Evolutionary conservation across 2,797 vertebrate genomes (phyloP), one percentile per base, ranked within the genome.

Genomic region (Aphelocoma californica): DNA sequence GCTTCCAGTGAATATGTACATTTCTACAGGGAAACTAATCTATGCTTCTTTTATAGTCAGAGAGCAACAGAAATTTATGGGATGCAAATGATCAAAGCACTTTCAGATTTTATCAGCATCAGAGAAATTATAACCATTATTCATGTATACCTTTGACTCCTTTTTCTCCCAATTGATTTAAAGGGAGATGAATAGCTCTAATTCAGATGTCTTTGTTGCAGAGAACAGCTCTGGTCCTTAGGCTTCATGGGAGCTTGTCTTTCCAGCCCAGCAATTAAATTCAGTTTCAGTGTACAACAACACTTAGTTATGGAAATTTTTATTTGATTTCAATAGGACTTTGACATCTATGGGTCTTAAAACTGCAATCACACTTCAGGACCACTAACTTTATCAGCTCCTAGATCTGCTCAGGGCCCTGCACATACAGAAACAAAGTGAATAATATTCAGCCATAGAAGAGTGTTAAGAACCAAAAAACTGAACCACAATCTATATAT

Each of bases 181-280:
- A 81, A 88, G 11, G 31, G n/a, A 90, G 36, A 60, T 42, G 18
- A 93, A 90, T 74, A 94, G 45, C 57, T 81, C 48, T 71, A 44
- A 95, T 71, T 64, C 72, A 81, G 45, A 73, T 50, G 53, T 86
- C 72, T 81, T 90, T 48, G 83, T 42, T 64, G 45, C 50, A 91
- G 69, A 62, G 44, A 78, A 51, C 21, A 84, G 20, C 26, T 53
- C 51, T 56, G n/a, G 28, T 96, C 61, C 42, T 90, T 26, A 48
- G 29, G 44, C 45, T 90, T 90, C 69, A 88, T 13, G 40, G 45
- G 25, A 88, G 69, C 65, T 56, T 94, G 69, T 71, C 34, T 78
- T 88, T 88, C 80, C 69, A 60, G 79, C 60, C 29, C 65, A 94
- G 80, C 57, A 92, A 88, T 62, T 77, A 88, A 91, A 86, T 75